Evolutionary conservation across 2,797 vertebrate genomes (phyloP).

Genomic region (Cheirogaleus major): DNA sequence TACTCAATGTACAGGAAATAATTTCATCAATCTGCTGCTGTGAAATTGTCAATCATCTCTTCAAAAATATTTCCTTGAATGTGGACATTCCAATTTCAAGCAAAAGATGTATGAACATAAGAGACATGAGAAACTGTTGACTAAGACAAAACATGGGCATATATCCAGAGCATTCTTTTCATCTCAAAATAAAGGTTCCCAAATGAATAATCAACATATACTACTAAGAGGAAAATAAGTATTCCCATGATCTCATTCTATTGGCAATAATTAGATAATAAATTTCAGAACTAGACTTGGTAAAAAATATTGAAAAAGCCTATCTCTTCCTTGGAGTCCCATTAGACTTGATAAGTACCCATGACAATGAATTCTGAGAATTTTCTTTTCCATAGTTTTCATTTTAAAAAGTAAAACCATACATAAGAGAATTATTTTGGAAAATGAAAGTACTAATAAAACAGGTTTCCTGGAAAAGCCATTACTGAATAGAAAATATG

Average conservation of each 20-base stretch:
- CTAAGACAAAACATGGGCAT: background rate
- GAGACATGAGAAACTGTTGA: background rate
- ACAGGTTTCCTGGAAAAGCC: background rate
- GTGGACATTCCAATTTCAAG: background rate
- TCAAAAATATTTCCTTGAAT: background rate
- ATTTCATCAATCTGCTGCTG: background rate
- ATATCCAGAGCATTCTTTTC: background rate
- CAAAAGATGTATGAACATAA: background rate
- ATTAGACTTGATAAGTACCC: background rate
- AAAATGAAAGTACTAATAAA: background rate
- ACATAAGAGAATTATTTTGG: background rate
- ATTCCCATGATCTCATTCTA: background rate
- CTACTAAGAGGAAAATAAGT: background rate
- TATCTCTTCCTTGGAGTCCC: background rate
- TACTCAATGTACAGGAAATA: background rate
- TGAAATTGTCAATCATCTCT: background rate
- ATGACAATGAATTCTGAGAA: background rate
- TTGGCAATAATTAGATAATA: background rate
- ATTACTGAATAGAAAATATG: background rate
- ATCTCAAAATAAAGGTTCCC: background rate
- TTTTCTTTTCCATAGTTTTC: background rate
- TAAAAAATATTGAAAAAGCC: background rate
- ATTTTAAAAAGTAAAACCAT: background rate
- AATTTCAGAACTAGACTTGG: background rate
- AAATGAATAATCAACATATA: background rate